Evolutionary conservation across 2,888 invertebrate species (phyloP).

Genomic region (Orthosia incerta): DNA sequence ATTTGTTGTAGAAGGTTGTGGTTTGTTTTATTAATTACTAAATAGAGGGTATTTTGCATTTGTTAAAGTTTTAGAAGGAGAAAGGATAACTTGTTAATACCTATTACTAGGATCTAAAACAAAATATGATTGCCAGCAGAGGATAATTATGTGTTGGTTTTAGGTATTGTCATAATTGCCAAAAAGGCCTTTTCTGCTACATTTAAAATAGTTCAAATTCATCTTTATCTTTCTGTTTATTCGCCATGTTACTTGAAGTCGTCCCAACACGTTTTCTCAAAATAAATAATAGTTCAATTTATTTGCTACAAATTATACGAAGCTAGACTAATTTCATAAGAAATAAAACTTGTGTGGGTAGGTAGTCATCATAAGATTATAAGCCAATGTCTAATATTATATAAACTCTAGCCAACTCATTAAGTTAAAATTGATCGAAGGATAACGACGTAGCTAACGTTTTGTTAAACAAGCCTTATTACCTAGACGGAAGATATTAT

Average conservation of each 20-base stretch:
- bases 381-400: slow-evolving; percentile 4
- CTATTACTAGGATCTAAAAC: background rate
- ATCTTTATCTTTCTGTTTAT: too few relatives aligned
- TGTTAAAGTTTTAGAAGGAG: background rate
- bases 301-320: background rate
- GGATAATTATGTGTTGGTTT: background rate
- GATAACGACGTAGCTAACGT: slow-evolving; percentile 47
- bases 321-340: background rate
- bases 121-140: background rate
- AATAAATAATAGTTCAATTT: too few relatives aligned
- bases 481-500: slow-evolving; percentile 59
- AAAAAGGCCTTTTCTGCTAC: background rate
- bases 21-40: slow-evolving; percentile 3
- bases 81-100: background rate
- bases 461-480: slow-evolving; percentile 55
- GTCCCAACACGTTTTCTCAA: too few relatives aligned
- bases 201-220: background rate
- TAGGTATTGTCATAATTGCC: too few relatives aligned
- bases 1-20: slow-evolving; percentile 25
- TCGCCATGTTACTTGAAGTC: too few relatives aligned
- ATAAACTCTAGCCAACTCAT: slow-evolving; percentile 28
- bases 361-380: slow-evolving; percentile 6
- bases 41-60: slow-evolving; percentile 12
- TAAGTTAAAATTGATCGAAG: slow-evolving; percentile 55
- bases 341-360: background rate